Conservation (phyloP, 2,797 vertebrate genomes). For the Pelochelys cantorii region DNA sequence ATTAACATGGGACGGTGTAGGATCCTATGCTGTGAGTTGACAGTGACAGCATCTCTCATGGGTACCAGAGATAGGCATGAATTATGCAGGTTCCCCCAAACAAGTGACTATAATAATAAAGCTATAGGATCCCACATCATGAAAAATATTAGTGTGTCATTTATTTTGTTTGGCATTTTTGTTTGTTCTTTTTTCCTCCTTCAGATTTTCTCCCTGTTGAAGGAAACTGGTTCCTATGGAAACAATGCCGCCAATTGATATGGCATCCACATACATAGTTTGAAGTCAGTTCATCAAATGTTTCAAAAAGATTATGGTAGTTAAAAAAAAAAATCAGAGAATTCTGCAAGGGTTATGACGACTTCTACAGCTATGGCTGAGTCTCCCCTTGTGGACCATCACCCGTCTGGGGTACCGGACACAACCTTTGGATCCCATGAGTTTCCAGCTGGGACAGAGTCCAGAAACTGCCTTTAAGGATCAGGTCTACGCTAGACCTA, state of each 20-base stretch:
- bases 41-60: constrained; percentile 27
- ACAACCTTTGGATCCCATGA: not conserved
- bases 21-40: constrained; percentile 6
- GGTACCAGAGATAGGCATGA: constrained; percentile 19
- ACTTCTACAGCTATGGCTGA: not conserved
- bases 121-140: not conserved
- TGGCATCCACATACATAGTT: not conserved
- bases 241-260: constrained; percentile 12
- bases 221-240: constrained; percentile 38
- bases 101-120: constrained; percentile 46
- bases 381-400: not conserved
- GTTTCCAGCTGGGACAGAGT: not conserved
- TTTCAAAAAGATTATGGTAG: not conserved
- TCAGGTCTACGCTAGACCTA: not conserved
- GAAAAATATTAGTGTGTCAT: constrained; percentile 26
- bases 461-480: not conserved
- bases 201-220: not conserved
- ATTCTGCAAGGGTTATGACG: not conserved
- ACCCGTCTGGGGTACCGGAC: not conserved
- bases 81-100: not conserved
- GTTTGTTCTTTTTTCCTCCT: not conserved
- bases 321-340: not conserved
- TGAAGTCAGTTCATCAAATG: not conserved
- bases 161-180: constrained; percentile 42
- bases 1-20: constrained; percentile 16